Evolutionary conservation across 2,888 invertebrate species (phyloP), one percentile per base, ranked within the genome.

Genomic region (Steinernema carpocapsae): DNA sequence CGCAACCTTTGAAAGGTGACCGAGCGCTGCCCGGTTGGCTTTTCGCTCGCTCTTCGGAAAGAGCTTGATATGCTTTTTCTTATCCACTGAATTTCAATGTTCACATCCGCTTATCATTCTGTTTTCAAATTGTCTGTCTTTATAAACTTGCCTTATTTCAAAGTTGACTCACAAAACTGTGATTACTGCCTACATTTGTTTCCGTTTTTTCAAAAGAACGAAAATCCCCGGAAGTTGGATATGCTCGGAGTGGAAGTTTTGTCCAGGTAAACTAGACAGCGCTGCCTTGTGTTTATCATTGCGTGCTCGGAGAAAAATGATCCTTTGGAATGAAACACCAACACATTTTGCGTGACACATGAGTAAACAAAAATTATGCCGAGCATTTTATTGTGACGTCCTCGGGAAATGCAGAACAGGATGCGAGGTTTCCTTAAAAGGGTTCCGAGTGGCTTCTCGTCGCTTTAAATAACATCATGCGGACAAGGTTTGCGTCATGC

Each of bases 11-110:
- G n/a, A 64, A 32, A 29, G 32, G 3, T 19, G 19, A 64, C 64
- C 37, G 64, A 10, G 2, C 64, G 10, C 17, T 64, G 14, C 64
- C 64, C 37, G 64, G 64, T 1, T 64, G 64, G 64, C 29, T 64
- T 19, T 4, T 32, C 19, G 64, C 29, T 26, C 64, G 64, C 32
- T 64, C 32, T 14, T 29, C 64, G 29, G 64, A 64, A 10, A 64
- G 64, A 26, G 64, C 64, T 14, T 64, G 32, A 32, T 2, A 32
- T n/a, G 6, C 10, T 19, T 19, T 37, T 3, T 10, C 37, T 37
- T 37, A 3, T 6, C 37, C 37, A 37, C 4, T 37, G 3, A 3
- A 6, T 37, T 10, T 37, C n/a, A 6, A 37, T 37, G 3, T 37
- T 37, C 37, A 37, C 37, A 10, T 37, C 10, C 10, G 37, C 37